Base-by-base conservation (phyloP, 2,888 invertebrate species). In the Pogonocherus hispidulus region DNA sequence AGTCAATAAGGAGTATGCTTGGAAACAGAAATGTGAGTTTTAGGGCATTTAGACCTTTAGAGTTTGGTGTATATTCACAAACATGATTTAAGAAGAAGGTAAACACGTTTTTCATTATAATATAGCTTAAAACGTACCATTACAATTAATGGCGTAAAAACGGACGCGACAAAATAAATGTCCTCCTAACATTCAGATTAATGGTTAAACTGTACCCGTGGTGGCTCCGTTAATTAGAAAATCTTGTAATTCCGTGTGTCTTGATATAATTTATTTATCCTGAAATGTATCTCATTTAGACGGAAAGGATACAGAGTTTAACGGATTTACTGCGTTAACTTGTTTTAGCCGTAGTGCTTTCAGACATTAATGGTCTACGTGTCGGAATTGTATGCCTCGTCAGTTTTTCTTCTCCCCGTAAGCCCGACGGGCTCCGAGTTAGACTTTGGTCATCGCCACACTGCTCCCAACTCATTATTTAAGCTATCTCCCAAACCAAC, bases 351-450 rank as follows among this genome's bases (percentile, higher is more conserved):
- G 69, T 73, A 74, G 74, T 72, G 77, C 76, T 73, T 75, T 73
- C 71, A 76, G 78, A 79, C 81, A 75, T 79, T 81, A 81, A 80
- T 78, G 74, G 79, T 75, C 75, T 79, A 80, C 81, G 80, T 81
- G 81, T 81, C 79, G 77, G 80, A 81, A 81, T 78, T 76, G 77
- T 74, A 72, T 72, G 67, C 69, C 68, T 70, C 71, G 73, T 76
- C 76, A 76, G 76, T 81, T 81, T 81, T 81, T 80, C 78, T 73
- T 71, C 66, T 62, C 73, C 66, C 70, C 72, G 77, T 79, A 78
- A 80, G 76, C 75, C 71, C 64, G 41, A 55, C 52, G 51, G 73
- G 72, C 75, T 73, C 73, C 68, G 67, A 22, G 67, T 37, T 52
- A 65, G 68, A 67, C 69, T 72, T 66, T 70, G 73, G 75, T 74